Base-by-base conservation (phyloP, 2,113 vertebrate species). In the Malurus cyaneus region DNA sequence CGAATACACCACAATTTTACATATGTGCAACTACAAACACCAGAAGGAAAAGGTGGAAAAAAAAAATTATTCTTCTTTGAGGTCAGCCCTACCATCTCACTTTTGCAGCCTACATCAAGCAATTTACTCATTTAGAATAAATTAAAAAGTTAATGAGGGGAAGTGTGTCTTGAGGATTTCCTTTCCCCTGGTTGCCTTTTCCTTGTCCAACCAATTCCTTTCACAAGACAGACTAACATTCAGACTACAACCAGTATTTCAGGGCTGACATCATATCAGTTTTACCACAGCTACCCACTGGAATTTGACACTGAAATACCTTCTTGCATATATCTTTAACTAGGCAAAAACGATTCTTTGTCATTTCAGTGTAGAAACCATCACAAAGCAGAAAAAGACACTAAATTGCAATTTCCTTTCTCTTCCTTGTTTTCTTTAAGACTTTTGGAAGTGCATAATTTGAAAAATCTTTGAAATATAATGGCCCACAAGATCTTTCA, bases 161-260 rank as follows among this genome's bases (percentile, higher is more conserved):
- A 89, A 82, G 71, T 8, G 16, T 52, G 34, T 87, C 89, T 26
- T 34, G 62, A 82, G 79, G 79, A 89, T 92, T 96, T 89, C 70
- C 54, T 29, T 56, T 89, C 18, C 64, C 36, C 49, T 9, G 12
- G 36, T 89, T 87, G 31, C 21, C 26, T 69, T 60, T 49, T 32
- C 32, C 2, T 31, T 47, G 36, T 26, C 52, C 69, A 66, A 69
- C 7, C 52, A 76, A 69, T 34, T 81, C 31, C 34, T 85, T 42
- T 72, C 10, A 57, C 3, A 34, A 42, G 14, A 12, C 0, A 52
- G 52, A 25, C 24, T 59, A 74, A 81, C 0, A 0, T 32, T 56
- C 49, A 52, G 31, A 41, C 46, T 76, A 49, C 59, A 88, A 1
- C 3, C 39, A 52, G 12, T 14, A 59, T 62, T 84, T 71, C 69